A percentile compares a stretch with the other conserved stretches of the same genome.
phyloP scores from a whole-genome alignment of 2,113 vertebrate genomes.

The Todiramphus saurophagus region DNA sequence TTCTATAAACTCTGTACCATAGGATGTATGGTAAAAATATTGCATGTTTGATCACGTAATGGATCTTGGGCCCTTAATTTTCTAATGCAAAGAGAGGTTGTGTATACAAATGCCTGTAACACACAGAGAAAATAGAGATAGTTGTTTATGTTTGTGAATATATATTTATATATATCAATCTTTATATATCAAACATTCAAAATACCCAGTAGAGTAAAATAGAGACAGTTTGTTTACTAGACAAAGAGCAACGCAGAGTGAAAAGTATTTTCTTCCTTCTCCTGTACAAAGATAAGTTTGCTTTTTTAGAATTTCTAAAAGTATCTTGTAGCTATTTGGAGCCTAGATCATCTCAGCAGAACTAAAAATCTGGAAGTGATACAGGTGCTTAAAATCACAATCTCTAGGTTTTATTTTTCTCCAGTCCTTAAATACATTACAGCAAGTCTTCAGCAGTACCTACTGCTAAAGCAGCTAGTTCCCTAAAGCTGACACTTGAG shows the following conservation, averaged over 20 bases:
- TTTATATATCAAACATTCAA: neutral
- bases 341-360: neutral
- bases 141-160: neutral
- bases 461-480: neutral
- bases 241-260: neutral
- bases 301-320: neutral
- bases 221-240: neutral
- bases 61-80: neutral
- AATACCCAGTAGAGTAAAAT: neutral
- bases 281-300: neutral
- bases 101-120: neutral
- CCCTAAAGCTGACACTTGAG: neutral
- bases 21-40: neutral
- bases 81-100: neutral
- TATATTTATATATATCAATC: neutral
- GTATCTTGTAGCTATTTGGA: neutral
- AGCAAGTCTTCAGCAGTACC: neutral
- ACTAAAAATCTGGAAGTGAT: neutral
- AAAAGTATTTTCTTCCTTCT: neutral
- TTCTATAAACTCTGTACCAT: neutral
- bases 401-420: neutral
- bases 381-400: neutral
- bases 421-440: neutral
- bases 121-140: neutral
- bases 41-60: neutral